Evolutionary conservation across 53 echinoderm and acorn worm species (phyloP), one percentile per base, ranked within the genome.

Genomic region (Holothuria leucospilota): DNA sequence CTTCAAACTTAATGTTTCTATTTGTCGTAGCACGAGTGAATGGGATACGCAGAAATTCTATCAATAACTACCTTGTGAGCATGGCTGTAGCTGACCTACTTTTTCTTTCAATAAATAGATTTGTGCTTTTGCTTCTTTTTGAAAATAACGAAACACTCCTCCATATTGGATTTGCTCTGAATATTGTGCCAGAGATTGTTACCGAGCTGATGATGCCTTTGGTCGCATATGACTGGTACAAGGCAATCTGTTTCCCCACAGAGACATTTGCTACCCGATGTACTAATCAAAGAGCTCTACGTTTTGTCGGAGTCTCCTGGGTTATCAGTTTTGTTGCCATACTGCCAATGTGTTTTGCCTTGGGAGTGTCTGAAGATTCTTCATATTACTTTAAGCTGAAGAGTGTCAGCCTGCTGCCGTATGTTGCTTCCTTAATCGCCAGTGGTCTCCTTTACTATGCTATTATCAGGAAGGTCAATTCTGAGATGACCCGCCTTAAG

Each of bases 141-240:
- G 46, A 30, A 20, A 14, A 0, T 8, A 13, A 20, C n/a, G 16
- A 42, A 23, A 39, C 20, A 72, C 12, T 20, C 3, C 6, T 72
- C 34, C 14, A n/a, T 39, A n/a, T 72, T 20, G 72, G 38, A 6
- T 72, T 38, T 39, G 72, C 72, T 6, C 8, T 72, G 12, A 72
- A 72, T 40, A 39, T 39, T 46, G 23, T 72, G 5, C 72, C 72
- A 20, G 72, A 72, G 39, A 72, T 72, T 18, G 72, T 72, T 0
- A 72, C 72, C 4, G 72, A 72, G 49, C 39, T 72, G 8, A 72
- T 72, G 72, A 72, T 72, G 72, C 72, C 72, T 72, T 24, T 72
- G 34, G 39, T 72, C 20, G 72, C 72, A 30, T 72, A 72, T 49
- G 72, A 72, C 21, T 72, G 72, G 72, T 72, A 72, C 72, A 72